Evolutionary conservation across 2,113 vertebrate species (phyloP), one percentile per base, ranked within the genome.

Genomic region (Aegotheles bennettii): DNA sequence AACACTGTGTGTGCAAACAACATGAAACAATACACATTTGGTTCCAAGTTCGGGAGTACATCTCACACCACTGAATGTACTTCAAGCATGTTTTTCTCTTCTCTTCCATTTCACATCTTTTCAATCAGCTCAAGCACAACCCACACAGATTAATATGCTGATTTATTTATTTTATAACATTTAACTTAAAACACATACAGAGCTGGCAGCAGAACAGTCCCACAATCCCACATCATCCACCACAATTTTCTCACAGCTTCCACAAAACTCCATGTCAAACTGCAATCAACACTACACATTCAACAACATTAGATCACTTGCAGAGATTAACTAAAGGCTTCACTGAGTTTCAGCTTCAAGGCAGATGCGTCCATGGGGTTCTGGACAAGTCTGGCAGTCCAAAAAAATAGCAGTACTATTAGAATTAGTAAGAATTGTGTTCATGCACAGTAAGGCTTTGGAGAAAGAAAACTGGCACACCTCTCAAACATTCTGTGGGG

Each of bases 101-200:
- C 61, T 82, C 48, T 88, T 93, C 81, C 47, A 51, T 75, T 90
- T 81, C 40, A 50, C 33, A 79, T 89, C 60, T 95, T 92, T 94
- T 87, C 73, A 73, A 71, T 93, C 83, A 91, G 81, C 38, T 82
- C 8, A 3, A 79, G 48, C 42, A 87, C 84, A 91, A 84, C 71
- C 81, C 71, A 89, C 88, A 84, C 42, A 91, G 88, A 96, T 82
- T 71, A 84, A 87, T 70, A 73, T n/a, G 38, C 48, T 89, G 80
- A 91, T 92, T 91, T 96, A 90, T 90, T 93, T 96, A 90, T 95
- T 26, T 89, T 78, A 73, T 4, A 92, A n/a, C 6, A 1, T 82
- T 92, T 94, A 92, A 91, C 68, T 90, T 89, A 87, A 87, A 94
- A 89, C 48, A 84, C 88, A 92, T 68, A 84, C 83, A 90, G 63